Conservation (phyloP, 2,113 vertebrate genomes). For the Ictidomys tridecemlineatus region DNA sequence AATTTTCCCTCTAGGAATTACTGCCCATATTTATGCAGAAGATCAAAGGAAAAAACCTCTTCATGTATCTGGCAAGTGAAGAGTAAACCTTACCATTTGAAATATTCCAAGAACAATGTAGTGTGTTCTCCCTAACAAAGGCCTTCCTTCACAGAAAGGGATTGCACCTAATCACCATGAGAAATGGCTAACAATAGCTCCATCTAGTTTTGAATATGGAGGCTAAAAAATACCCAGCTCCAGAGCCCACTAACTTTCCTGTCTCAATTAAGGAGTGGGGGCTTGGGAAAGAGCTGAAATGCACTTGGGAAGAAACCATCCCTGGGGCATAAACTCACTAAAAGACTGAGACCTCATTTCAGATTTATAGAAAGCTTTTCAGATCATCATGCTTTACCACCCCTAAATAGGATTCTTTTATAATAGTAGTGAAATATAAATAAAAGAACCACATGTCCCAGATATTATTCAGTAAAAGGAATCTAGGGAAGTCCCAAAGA, state of each 20-base stretch:
- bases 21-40: neutral
- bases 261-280: neutral
- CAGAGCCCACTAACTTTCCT: neutral
- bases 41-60: neutral
- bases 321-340: neutral
- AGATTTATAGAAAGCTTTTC: neutral
- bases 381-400: neutral
- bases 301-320: neutral
- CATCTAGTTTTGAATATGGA: neutral
- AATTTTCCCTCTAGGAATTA: neutral
- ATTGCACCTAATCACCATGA: neutral
- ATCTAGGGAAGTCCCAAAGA: neutral
- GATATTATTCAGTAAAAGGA: neutral
- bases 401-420: neutral
- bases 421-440: neutral
- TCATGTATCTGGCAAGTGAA: neutral
- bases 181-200: neutral
- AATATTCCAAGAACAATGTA: neutral
- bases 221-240: neutral
- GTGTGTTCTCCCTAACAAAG: neutral
- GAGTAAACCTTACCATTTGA: neutral
- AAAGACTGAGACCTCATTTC: too few relatives aligned
- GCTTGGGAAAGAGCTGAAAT: neutral
- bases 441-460: neutral
- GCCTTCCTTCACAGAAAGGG: neutral